Base-by-base conservation (phyloP, 2,113 vertebrate species). In the Neodon shergylaensis region DNA sequence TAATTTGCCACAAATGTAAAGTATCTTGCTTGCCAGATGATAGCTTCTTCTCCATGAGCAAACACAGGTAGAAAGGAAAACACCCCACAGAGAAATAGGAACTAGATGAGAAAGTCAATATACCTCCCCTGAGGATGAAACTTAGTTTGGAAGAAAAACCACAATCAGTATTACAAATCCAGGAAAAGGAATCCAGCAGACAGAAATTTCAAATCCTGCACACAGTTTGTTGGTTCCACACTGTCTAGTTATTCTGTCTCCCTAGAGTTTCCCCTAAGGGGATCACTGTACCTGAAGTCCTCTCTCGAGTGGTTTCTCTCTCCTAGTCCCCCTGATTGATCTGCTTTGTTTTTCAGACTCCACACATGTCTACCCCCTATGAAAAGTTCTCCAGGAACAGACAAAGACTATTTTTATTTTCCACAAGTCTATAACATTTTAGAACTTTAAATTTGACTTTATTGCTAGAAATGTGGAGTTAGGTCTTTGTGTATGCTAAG, bases 21-120 rank as follows among this genome's bases (percentile, higher is more conserved):
- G 44, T 89, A 92, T 94, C 63, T 95, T 89, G 72, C 68, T 96
- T 92, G 11, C 81, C 90, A 90, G 90, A 88, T 73, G 90, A 91
- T 58, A 94, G 70, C 70, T 95, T 28, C 47, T 16, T 52, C 74
- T 84, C 70, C 86, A 84, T 85, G 52, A 94, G 47, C 22, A 85
- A 91, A 88, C 52, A 81, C 12, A 91, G 44, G 54, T 22, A 86
- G 36, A 92, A n/a, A 70, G 92, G 52, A 42, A 95, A 91, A 63
- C 7, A 47, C 26, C 11, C 72, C 5, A 36, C 19, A 77, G 54
- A 77, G 54, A 90, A 77, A 63, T 63, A 47, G 72, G 58, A 96
- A 87, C 36, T 65, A 58, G 74, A 70, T 93, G 82, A 91, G 66
- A 91, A 95, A 76, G 70, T 61, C 39, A 95, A 93, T 28, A 33